Conservation (phyloP, 2,888 invertebrate species). For the Tetheella fluctuosa region DNA sequence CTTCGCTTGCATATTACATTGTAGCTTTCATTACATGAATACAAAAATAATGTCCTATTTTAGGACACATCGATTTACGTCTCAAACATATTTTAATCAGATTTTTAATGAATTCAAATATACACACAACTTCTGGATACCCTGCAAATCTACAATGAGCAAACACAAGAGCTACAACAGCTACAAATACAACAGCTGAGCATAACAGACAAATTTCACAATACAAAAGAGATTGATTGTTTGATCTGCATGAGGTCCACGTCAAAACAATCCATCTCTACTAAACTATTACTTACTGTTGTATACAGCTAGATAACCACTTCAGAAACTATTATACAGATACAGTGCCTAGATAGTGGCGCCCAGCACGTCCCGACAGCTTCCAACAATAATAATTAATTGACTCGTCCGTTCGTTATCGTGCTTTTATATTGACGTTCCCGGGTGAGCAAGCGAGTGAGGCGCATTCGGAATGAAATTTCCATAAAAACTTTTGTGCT, state of each 20-base stretch:
- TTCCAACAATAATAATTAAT: conserved; percentile 84
- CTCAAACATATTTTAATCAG: too few relatives aligned
- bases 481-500: conserved; percentile 85
- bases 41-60: not conserved
- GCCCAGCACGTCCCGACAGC: conserved; percentile 76
- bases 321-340: conserved; percentile 48
- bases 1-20: not conserved
- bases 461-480: conserved; percentile 84
- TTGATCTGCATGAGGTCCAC: conserved; percentile 8
- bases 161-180: too few relatives aligned
- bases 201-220: too few relatives aligned
- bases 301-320: conserved; percentile 18
- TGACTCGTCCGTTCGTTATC: conserved; percentile 84
- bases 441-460: conserved; percentile 78
- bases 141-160: too few relatives aligned
- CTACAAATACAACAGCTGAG: not conserved
- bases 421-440: conserved; percentile 84
- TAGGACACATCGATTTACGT: too few relatives aligned
- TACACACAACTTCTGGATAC: not conserved
- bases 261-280: conserved; percentile 26
- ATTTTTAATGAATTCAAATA: too few relatives aligned
- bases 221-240: too few relatives aligned
- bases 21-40: not conserved
- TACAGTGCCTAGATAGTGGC: conserved; percentile 65
- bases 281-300: conserved; percentile 18